These are phyloP conservation scores for Cavia porcellus DNA, from an alignment of 2,113 vertebrate genomes.

Conservation along the genomic window DNA sequence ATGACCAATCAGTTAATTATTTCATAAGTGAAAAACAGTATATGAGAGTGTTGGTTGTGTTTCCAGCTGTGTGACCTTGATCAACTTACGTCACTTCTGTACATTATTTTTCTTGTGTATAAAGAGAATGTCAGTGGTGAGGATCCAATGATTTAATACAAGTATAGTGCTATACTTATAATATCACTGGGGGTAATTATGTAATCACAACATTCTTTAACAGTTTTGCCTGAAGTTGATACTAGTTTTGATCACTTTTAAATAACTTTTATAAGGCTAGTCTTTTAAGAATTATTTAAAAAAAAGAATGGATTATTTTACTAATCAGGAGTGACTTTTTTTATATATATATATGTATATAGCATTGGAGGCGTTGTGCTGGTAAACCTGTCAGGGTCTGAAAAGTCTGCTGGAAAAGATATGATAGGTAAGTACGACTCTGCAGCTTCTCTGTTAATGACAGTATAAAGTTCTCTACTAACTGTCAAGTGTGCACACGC, in stretches of 20 bases:
- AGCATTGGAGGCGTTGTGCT: conserved; percentile 96
- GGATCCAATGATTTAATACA: conserved; percentile 19
- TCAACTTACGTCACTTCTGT: conserved; percentile 4
- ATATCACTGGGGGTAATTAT: background rate
- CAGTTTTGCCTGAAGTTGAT: conserved; percentile 16
- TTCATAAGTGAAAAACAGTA: background rate
- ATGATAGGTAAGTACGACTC: conserved; percentile 89
- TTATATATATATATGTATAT: conserved; percentile 62
- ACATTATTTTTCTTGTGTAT: conserved; percentile 21
- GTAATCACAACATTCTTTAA: conserved; percentile 22
- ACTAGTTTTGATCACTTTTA: conserved; percentile 32
- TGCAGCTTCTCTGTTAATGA: background rate
- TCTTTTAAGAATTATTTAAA: background rate
- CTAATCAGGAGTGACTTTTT: conserved; percentile 37
- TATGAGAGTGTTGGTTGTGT: background rate
- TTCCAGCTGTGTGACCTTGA: background rate
- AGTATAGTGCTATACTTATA: background rate
- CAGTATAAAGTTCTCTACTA: background rate
- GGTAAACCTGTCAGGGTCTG: conserved; percentile 95
- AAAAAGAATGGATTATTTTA: conserved; percentile 35
- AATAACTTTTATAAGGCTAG: conserved; percentile 54
- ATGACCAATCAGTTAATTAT: background rate
- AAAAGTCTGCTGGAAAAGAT: conserved; percentile 92
- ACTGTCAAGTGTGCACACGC: too few relatives aligned
- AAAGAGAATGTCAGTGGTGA: conserved; percentile 6